Percentiles rank a stretch among this genome's conserved stretches.
Evolutionary conservation across 2,888 invertebrate genomes (phyloP).

Genomic region (Pachymerium ferrugineum): DNA sequence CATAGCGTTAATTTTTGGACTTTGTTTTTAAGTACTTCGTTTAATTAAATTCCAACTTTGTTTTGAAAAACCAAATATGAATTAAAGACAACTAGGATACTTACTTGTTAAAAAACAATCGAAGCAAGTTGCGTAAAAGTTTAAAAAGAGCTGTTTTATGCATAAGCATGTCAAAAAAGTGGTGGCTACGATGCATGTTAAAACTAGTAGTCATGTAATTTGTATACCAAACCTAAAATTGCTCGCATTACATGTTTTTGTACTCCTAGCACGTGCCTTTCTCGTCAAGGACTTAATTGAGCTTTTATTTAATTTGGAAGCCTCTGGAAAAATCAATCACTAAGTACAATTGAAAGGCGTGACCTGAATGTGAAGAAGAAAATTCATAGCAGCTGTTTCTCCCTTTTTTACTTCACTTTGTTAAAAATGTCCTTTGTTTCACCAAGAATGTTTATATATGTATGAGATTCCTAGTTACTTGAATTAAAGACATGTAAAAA

Average conservation of each 20-base stretch:
- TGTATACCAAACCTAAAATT: conserved; percentile 1
- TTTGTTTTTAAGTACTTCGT: no score
- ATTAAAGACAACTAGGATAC: no score
- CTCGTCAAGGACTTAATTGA: conserved; percentile 18
- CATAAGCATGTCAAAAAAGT: not conserved
- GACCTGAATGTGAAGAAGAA: conserved; percentile 7
- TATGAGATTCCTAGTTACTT: no score
- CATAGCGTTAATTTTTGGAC: no score
- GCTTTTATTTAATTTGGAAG: conserved; percentile 19
- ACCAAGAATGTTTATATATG: not conserved
- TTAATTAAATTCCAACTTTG: no score
- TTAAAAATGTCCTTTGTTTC: no score
- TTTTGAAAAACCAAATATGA: no score
- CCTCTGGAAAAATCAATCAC: conserved; percentile 10
- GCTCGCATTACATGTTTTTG: conserved; percentile 14
- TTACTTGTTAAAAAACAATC: no score
- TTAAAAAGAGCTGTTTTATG: not conserved
- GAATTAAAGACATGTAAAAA: no score
- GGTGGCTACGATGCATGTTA: not conserved
- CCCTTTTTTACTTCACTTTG: not conserved
- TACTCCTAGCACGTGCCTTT: conserved; percentile 3
- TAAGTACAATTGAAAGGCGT: conserved; percentile 19
- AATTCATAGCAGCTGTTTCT: conserved; percentile 13
- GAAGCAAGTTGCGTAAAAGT: no score
- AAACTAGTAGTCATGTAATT: not conserved